phyloP scores from a whole-genome alignment of 1,140 invertebrate genomes.

The Macrostomum lignano region DNA sequence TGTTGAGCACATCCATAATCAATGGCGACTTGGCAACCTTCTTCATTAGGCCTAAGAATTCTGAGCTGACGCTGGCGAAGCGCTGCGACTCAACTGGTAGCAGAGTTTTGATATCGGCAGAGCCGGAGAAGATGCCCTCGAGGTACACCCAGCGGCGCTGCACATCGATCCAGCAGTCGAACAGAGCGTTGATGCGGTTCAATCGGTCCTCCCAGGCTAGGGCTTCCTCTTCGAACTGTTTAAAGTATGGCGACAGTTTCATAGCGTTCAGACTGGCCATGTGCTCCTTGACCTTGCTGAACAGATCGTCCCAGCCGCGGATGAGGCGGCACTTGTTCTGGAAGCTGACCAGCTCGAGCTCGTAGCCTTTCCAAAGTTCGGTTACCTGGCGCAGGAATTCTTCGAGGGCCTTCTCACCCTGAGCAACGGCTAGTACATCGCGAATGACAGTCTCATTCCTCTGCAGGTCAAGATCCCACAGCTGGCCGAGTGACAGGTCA shows the following conservation, averaged over 20 bases:
- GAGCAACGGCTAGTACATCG: constrained; percentile 79
- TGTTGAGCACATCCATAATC: constrained; percentile 92
- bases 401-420: constrained; percentile 96
- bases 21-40: constrained; percentile 77
- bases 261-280: constrained; percentile 95
- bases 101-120: constrained; percentile 78
- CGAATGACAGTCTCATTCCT: constrained; percentile 73
- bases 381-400: constrained; percentile 81
- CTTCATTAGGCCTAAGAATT: constrained; percentile 90
- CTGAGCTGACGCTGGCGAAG: constrained; percentile 61
- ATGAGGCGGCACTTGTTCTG: constrained; percentile 94
- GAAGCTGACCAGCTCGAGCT: constrained; percentile 85
- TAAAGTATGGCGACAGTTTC: constrained; percentile 97
- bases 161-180: constrained; percentile 99
- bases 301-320: constrained; percentile 93
- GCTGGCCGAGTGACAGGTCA: constrained; percentile 78
- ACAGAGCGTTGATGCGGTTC: constrained; percentile 81
- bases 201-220: constrained; percentile 94
- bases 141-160: constrained; percentile 95
- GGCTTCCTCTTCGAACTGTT: constrained; percentile 95
- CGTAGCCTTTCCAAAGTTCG: constrained; percentile 95
- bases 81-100: constrained; percentile 83
- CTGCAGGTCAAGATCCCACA: constrained; percentile 87
- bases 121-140: constrained; percentile 91
- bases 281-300: constrained; percentile 91